phyloP scores from a whole-genome alignment of 2,113 vertebrate genomes.

The Antechinus flavipes region DNA sequence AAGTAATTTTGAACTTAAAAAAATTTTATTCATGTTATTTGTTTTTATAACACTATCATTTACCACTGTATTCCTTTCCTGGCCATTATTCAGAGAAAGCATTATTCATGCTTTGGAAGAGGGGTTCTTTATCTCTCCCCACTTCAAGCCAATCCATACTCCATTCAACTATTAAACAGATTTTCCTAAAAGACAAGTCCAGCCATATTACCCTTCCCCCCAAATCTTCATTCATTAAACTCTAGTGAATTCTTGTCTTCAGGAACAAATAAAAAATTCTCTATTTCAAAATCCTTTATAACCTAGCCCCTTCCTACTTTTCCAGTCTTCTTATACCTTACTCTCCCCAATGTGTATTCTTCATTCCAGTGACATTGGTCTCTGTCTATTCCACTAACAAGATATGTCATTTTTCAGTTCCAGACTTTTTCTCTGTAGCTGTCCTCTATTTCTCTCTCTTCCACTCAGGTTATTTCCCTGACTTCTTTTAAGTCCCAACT shows the following conservation, averaged over 20 bases:
- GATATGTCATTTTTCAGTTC: background rate
- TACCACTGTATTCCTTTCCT: background rate
- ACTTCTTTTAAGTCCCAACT: background rate
- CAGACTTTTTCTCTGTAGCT: background rate
- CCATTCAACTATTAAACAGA: background rate
- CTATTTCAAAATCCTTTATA: background rate
- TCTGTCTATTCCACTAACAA: background rate
- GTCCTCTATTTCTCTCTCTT: background rate
- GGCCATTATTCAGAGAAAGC: background rate
- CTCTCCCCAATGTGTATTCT: too few relatives aligned
- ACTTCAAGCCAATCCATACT: background rate
- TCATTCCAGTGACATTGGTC: background rate
- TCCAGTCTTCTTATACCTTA: background rate
- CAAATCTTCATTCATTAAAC: background rate
- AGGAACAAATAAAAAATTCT: background rate
- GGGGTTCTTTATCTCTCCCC: background rate
- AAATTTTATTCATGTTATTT: background rate
- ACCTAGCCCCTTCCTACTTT: background rate
- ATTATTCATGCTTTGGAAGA: background rate
- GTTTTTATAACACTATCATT: background rate
- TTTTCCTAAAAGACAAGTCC: background rate
- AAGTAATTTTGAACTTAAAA: background rate
- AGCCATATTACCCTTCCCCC: background rate
- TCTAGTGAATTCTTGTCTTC: background rate
- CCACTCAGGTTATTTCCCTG: background rate